Evolutionary conservation across 2,888 invertebrate genomes (phyloP).

Genomic region (Sepiola atlantica): DNA sequence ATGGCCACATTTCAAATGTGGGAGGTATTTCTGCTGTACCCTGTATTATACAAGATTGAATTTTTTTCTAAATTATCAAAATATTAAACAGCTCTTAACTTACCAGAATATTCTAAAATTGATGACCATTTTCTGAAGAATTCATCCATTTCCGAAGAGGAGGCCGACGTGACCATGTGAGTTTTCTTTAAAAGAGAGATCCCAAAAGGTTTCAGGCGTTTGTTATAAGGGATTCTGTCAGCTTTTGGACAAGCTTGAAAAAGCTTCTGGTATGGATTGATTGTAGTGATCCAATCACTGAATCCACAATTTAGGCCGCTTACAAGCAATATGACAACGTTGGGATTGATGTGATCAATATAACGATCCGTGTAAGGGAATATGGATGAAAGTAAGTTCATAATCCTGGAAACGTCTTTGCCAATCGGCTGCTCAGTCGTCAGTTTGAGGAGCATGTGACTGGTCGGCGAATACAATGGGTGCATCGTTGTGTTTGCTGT

Average conservation of each 20-base stretch:
- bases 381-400: neutral
- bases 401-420: neutral
- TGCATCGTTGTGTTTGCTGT: neutral
- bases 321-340: slow-evolving; percentile 55
- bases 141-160: slow-evolving; percentile 50
- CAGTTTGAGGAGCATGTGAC: neutral
- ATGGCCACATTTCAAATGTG: no score
- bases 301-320: slow-evolving; percentile 53
- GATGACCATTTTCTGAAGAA: slow-evolving; percentile 51
- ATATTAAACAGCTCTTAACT: neutral
- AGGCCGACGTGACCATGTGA: slow-evolving; percentile 46
- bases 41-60: no score
- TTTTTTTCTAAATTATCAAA: no score
- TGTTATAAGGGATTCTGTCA: neutral
- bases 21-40: no score
- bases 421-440: neutral
- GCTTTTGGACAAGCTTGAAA: slow-evolving; percentile 49
- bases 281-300: slow-evolving; percentile 56
- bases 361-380: neutral
- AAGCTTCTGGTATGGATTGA: slow-evolving; percentile 56
- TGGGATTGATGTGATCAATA: neutral
- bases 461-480: neutral
- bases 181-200: slow-evolving; percentile 51
- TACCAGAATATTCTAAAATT: neutral
- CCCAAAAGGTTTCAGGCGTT: slow-evolving; percentile 51